A percentile compares a stretch with the other conserved stretches of the same genome.
Evolutionary conservation across 2,113 vertebrate species (phyloP).

Genomic region (Saguinus imperator): DNA sequence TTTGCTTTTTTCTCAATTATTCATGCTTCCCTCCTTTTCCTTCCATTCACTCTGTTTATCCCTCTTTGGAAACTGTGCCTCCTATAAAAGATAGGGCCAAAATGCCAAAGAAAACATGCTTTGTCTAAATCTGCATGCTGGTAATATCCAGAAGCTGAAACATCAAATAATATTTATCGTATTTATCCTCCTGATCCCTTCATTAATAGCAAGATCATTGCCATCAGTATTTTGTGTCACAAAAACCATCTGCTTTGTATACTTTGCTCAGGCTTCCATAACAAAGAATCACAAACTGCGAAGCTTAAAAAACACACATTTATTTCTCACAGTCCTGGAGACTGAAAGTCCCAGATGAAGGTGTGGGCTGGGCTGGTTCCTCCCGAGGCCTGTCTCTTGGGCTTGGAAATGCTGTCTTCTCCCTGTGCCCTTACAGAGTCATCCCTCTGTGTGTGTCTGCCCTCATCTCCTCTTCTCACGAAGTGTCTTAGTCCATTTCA

Average conservation of each 20-base stretch:
- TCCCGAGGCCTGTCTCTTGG: too few species aligned
- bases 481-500: too few species aligned
- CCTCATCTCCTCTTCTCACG: too few species aligned
- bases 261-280: too few species aligned
- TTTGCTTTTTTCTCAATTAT: neutral
- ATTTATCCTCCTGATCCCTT: neutral
- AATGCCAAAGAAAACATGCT: neutral
- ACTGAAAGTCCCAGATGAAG: neutral
- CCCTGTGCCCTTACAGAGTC: too few species aligned
- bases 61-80: neutral
- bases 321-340: neutral
- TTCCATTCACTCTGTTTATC: neutral
- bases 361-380: too few species aligned
- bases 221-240: neutral
- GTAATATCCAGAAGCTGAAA: too few species aligned
- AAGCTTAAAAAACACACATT: neutral
- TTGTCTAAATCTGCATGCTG: neutral
- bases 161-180: accelerated
- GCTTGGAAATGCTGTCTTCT: too few species aligned
- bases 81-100: too few species aligned
- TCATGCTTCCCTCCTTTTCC: neutral
- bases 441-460: too few species aligned
- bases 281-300: too few species aligned
- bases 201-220: neutral
- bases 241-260: too few species aligned